Evolutionary conservation across 53 echinoderm and acorn worm genomes (phyloP).

Genomic region (Holothuria scabra): DNA sequence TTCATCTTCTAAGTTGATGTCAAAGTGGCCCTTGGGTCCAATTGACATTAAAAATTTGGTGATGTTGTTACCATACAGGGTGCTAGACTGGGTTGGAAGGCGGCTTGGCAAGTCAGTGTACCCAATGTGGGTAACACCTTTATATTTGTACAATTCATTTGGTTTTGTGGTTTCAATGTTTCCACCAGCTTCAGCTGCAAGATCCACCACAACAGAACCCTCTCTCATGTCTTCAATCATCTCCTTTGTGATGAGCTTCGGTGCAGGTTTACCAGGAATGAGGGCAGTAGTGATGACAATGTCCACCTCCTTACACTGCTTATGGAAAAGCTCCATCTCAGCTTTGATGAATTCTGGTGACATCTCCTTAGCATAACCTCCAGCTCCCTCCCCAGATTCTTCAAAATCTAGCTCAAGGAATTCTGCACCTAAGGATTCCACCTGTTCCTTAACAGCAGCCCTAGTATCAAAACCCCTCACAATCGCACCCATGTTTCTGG

Average conservation of each 20-base stretch:
- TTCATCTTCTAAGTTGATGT: slow-evolving; percentile 97
- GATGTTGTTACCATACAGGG: slow-evolving; percentile 97
- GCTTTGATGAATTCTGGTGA: slow-evolving; percentile 97
- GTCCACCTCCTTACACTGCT: slow-evolving; percentile 96
- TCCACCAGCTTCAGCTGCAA: slow-evolving; percentile 95
- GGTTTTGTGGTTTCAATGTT: slow-evolving; percentile 98
- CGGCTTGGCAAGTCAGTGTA: slow-evolving; percentile 95
- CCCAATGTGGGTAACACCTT: slow-evolving; percentile 97
- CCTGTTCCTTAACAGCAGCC: slow-evolving; percentile 97
- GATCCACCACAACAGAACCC: slow-evolving; percentile 96
- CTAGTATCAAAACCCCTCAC: slow-evolving; percentile 97
- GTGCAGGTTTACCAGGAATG: slow-evolving; percentile 95
- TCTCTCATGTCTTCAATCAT: slow-evolving; percentile 99
- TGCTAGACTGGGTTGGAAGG: slow-evolving; percentile 96
- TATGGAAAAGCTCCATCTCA: slow-evolving; percentile 96
- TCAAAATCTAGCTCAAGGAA: slow-evolving; percentile 90
- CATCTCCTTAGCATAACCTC: slow-evolving; percentile 99
- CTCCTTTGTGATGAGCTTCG: slow-evolving; percentile 91
- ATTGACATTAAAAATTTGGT: slow-evolving; percentile 89
- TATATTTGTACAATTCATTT: slow-evolving; percentile 83
- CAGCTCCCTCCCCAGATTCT: slow-evolving; percentile 93
- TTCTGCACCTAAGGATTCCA: slow-evolving; percentile 96
- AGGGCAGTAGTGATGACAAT: slow-evolving; percentile 92
- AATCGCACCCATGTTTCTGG: slow-evolving; percentile 98
- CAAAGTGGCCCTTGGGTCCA: slow-evolving; percentile 83